phyloP scores from a whole-genome alignment of 1,140 invertebrate species.

The Leptinotarsa defecta region DNA sequence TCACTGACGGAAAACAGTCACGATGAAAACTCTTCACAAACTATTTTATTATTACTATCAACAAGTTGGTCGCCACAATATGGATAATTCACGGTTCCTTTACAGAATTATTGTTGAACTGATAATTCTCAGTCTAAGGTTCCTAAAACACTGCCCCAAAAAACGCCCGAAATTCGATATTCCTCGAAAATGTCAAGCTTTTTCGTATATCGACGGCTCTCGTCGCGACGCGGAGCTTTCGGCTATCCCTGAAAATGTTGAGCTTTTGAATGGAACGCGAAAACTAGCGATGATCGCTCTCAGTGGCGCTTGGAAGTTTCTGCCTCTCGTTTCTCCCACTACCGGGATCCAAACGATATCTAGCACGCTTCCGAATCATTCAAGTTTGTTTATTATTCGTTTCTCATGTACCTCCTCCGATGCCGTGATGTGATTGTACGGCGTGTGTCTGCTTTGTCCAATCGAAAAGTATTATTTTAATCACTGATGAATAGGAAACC shows the following conservation, averaged over 20 bases:
- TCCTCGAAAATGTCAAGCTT: neutral
- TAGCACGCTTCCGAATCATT: neutral
- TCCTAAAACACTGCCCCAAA: neutral
- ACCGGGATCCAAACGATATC: neutral
- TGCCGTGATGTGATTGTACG: neutral
- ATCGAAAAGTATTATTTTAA: neutral
- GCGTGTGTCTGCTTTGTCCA: neutral
- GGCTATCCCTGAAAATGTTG: neutral
- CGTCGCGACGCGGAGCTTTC: neutral
- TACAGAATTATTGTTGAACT: neutral
- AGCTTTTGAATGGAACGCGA: neutral
- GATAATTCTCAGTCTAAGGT: neutral
- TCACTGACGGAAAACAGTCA: neutral
- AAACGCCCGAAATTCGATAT: neutral
- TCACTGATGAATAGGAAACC: neutral
- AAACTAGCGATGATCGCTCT: neutral
- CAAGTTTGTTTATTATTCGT: neutral
- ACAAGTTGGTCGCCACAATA: neutral
- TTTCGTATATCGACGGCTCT: neutral
- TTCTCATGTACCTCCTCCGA: neutral
- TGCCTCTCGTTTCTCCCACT: neutral
- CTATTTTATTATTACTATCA: neutral
- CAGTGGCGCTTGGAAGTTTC: neutral
- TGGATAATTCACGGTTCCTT: neutral
- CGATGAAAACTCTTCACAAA: neutral